phyloP scores from a whole-genome alignment of 2,797 vertebrate genomes.

The Galago senegalensis region DNA sequence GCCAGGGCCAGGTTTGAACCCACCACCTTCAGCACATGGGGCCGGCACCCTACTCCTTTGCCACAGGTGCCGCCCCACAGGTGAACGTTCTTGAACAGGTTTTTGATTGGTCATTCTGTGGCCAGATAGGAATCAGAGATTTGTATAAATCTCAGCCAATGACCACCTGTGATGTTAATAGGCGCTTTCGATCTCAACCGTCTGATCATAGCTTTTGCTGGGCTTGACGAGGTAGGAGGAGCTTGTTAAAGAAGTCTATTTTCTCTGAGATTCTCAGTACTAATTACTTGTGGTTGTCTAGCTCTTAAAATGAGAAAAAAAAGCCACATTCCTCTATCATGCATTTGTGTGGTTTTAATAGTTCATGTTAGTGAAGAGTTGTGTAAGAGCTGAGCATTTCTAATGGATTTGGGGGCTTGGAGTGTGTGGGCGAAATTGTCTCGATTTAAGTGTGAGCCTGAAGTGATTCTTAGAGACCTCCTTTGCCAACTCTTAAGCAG shows the following conservation, averaged over 20 bases:
- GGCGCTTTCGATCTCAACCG: not conserved
- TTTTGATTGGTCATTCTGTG: slow-evolving; percentile 2
- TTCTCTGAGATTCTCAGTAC: slow-evolving; percentile 29
- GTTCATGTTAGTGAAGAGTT: slow-evolving; percentile 31
- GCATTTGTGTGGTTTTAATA: slow-evolving; percentile 35
- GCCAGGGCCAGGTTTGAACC: too few species aligned
- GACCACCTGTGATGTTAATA: not conserved
- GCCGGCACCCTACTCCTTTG: too few species aligned
- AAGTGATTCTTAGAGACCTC: slow-evolving; percentile 30
- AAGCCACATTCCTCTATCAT: not conserved
- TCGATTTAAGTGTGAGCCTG: not conserved
- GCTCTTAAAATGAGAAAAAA: slow-evolving; percentile 36
- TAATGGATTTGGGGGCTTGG: slow-evolving; percentile 15
- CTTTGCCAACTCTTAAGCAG: not conserved
- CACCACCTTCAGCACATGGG: too few species aligned
- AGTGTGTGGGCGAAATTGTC: not conserved
- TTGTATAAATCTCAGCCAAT: not conserved
- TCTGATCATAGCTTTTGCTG: not conserved
- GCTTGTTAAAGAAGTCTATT: not conserved
- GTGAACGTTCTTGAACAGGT: not conserved
- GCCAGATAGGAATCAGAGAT: not conserved
- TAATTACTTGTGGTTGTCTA: slow-evolving; percentile 57
- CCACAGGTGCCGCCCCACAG: not conserved
- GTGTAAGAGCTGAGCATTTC: not conserved
- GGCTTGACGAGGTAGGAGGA: not conserved